Evolutionary conservation across 92 coral and sea anemone genomes (phyloP), one percentile per base, ranked within the genome.

Genomic region (Palythoa caribaeorum): DNA sequence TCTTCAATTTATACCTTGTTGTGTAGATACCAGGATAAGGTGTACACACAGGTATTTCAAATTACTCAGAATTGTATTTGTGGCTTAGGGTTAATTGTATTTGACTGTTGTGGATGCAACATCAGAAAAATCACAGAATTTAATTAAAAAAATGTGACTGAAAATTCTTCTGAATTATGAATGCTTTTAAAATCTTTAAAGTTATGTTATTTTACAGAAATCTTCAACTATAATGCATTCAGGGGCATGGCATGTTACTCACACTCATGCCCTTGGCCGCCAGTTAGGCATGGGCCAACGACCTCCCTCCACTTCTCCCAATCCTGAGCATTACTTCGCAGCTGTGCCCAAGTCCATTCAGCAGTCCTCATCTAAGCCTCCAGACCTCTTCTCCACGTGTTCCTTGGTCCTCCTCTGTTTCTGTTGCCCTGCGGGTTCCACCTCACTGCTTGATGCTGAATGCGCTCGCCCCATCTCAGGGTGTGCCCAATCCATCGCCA

Each of bases 21-120:
- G 57, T 74, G 79, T 74, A 74, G 79, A 39, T 74, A 40, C 81
- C 81, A 51, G 2, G 81, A 77, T 51, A 77, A 77, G 66, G 81
- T 77, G 62, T 76, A 1, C 3, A 76, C 39, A 17, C 80, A 50
- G 62, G 8, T 76, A 50, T 76, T 76, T 76, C 15, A 51, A 40
- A 17, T 76, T 76, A 48, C 39, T 76, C 62, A 76, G 20, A 38
- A 48, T 76, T 76, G 50, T 76, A 76, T 47, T 76, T 76, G 62
- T 76, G 39, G 62, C 80, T 20, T 47, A 48, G 12, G 80, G 16
- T 76, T 48, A 14, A 48, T 76, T 15, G 16, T 0, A 48, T 76
- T 6, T 76, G 39, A 76, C 63, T 37, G 19, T 48, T 76, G 62
- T 5, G 38, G 80, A 50, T 62, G 12, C 63, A 3, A 76, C 62